Percentiles rank a stretch among this genome's conserved stretches.
These are phyloP conservation scores for Gasterosteus nipponicus DNA, from an alignment of 2,113 vertebrate species.

Conservation along the genomic window DNA sequence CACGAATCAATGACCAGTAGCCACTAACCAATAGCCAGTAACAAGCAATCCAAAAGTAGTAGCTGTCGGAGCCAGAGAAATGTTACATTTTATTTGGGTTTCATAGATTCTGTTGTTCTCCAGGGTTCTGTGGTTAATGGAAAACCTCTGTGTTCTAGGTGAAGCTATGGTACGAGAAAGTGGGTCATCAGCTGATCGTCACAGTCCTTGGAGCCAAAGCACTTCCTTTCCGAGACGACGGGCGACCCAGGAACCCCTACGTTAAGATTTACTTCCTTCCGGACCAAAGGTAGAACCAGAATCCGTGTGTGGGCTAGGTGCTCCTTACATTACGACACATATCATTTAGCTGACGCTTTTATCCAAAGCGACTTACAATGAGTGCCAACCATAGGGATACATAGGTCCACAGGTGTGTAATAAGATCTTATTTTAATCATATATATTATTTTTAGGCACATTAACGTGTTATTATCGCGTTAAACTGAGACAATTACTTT, in stretches of 20 bases:
- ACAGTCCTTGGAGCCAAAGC: slow-evolving; percentile 98
- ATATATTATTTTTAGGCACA: no score
- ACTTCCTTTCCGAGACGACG: slow-evolving; percentile 92
- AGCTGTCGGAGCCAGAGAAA: no score
- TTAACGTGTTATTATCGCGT: no score
- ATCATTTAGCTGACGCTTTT: no score
- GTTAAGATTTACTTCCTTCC: slow-evolving; percentile 98
- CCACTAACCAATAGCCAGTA: no score
- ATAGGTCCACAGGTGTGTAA: background rate
- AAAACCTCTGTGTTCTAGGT: slow-evolving; percentile 80
- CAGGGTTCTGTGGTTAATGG: background rate
- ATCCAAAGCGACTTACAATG: no score
- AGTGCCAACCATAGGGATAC: no score
- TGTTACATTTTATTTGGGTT: no score
- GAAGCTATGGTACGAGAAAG: slow-evolving; percentile 97
- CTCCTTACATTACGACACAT: background rate
- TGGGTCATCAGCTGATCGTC: slow-evolving; percentile 96
- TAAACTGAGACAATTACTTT: no score
- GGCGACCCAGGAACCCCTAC: slow-evolving; percentile 95
- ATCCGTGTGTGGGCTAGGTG: background rate
- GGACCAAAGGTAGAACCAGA: slow-evolving; percentile 89
- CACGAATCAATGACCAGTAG: no score
- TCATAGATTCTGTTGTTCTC: background rate
- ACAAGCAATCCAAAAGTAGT: no score
- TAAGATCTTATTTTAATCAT: no score